Conservation (phyloP, 2,888 invertebrate species). For the Platypus cylindrus region DNA sequence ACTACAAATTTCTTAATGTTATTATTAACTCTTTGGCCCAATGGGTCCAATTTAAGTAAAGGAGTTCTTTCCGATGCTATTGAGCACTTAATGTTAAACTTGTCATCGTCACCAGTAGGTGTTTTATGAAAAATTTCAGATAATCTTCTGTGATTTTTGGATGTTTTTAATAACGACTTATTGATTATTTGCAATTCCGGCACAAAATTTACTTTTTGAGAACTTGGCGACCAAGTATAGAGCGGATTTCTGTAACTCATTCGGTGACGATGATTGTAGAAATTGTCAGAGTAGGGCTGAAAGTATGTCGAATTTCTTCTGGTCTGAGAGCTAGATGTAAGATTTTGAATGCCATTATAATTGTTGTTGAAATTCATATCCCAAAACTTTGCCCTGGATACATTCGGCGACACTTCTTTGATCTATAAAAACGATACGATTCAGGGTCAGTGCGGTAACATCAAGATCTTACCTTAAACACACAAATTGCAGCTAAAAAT, state of each 20-base stretch:
- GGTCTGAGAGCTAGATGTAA: neutral
- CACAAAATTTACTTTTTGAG: too few relatives aligned
- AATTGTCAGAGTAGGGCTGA: neutral
- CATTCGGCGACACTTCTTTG: constrained; percentile 48
- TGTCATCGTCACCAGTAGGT: constrained; percentile 9
- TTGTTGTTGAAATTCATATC: too few relatives aligned
- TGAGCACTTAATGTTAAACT: constrained; percentile 7
- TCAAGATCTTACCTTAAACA: constrained; percentile 60
- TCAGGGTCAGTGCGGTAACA: neutral
- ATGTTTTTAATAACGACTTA: constrained; percentile 3
- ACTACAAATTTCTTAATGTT: constrained; percentile 21
- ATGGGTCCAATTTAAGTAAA: constrained; percentile 3
- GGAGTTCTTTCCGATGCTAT: constrained; percentile 9
- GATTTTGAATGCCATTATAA: constrained; percentile 1
- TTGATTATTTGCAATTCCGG: too few relatives aligned
- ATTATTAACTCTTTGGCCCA: constrained; percentile 7
- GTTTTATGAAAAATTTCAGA: constrained; percentile 18
- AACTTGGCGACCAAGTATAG: too few relatives aligned
- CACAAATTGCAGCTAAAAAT: constrained; percentile 53
- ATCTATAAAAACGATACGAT: constrained; percentile 35
- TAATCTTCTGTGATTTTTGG: constrained; percentile 12
- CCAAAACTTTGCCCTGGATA: too few relatives aligned
- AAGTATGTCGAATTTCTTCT: constrained; percentile 3
- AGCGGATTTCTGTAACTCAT: too few relatives aligned
- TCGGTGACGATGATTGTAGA: neutral